Evolutionary conservation across 2,888 invertebrate genomes (phyloP).

Genomic region (Steinernema scapterisci): DNA sequence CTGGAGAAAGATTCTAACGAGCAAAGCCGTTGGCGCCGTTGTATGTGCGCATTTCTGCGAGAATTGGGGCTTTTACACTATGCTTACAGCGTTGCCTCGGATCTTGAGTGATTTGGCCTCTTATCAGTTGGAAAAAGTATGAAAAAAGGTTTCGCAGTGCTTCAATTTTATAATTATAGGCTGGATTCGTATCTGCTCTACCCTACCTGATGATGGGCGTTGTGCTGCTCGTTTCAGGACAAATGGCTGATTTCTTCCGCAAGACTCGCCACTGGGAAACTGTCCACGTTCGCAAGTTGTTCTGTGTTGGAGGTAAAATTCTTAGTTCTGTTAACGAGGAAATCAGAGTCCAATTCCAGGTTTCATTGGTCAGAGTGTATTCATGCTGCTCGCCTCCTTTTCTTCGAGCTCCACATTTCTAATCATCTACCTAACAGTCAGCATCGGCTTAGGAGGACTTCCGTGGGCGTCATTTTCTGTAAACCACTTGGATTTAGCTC

Average conservation of each 20-base stretch:
- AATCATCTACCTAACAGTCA: slow-evolving; percentile 82
- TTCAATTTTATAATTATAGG: slow-evolving; percentile 74
- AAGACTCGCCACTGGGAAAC: slow-evolving; percentile 75
- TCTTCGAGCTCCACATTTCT: slow-evolving; percentile 76
- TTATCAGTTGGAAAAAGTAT: slow-evolving; percentile 53
- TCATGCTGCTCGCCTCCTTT: slow-evolving; percentile 83
- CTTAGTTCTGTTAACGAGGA: not conserved
- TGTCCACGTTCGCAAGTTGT: slow-evolving; percentile 75
- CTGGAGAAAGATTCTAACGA: slow-evolving; percentile 69
- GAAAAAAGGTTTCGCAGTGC: not conserved
- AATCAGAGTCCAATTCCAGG: slow-evolving; percentile 67
- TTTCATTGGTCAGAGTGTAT: slow-evolving; percentile 81
- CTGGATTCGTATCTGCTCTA: slow-evolving; percentile 82
- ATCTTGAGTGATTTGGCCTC: slow-evolving; percentile 69
- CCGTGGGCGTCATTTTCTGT: slow-evolving; percentile 85
- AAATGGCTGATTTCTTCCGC: slow-evolving; percentile 81
- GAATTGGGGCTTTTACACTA: slow-evolving; percentile 71
- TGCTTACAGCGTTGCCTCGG: slow-evolving; percentile 70
- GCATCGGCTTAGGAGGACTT: slow-evolving; percentile 86
- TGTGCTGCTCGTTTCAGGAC: slow-evolving; percentile 80
- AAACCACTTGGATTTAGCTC: slow-evolving; percentile 86
- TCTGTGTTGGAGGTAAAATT: slow-evolving; percentile 77
- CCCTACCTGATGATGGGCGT: slow-evolving; percentile 88
- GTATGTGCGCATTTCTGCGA: slow-evolving; percentile 70
- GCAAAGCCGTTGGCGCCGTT: slow-evolving; percentile 70